A percentile compares a stretch with the other conserved stretches of the same genome.
Conservation (phyloP, 2,888 invertebrate species). For the Habroteleia sp. region DNA sequence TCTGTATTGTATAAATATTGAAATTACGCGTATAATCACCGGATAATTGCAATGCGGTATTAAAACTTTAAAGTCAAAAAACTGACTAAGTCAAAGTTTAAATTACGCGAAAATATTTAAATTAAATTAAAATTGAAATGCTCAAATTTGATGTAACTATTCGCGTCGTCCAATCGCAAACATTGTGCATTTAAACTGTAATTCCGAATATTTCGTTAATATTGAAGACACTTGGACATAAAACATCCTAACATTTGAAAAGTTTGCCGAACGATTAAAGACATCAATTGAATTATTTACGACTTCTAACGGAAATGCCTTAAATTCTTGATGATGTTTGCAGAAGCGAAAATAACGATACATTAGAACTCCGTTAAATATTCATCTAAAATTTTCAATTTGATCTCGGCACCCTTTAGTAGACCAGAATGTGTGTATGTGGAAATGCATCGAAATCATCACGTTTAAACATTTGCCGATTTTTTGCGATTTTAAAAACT, state of each 20-base stretch:
- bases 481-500: no score
- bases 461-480: no score
- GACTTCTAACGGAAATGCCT: constrained; percentile 6
- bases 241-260: constrained; percentile 26
- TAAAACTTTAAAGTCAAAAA: no score
- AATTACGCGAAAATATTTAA: no score
- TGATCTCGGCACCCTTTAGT: background rate
- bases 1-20: no score
- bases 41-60: no score
- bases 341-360: constrained; percentile 35
- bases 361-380: constrained; percentile 25
- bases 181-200: constrained; percentile 12
- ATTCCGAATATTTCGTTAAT: constrained; percentile 23
- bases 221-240: constrained; percentile 22
- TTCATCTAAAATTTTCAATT: constrained; percentile 13
- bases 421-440: no score
- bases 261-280: constrained; percentile 39
- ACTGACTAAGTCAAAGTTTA: no score
- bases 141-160: background rate
- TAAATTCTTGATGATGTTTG: constrained; percentile 44
- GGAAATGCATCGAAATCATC: background rate
- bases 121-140: no score
- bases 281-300: constrained; percentile 40
- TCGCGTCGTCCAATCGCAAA: constrained; percentile 11
- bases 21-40: background rate